Percentiles rank a stretch among this genome's conserved stretches.
These are phyloP conservation scores for Molossus alvarezi DNA, from an alignment of 2,797 vertebrate genomes.

Conservation along the genomic window DNA sequence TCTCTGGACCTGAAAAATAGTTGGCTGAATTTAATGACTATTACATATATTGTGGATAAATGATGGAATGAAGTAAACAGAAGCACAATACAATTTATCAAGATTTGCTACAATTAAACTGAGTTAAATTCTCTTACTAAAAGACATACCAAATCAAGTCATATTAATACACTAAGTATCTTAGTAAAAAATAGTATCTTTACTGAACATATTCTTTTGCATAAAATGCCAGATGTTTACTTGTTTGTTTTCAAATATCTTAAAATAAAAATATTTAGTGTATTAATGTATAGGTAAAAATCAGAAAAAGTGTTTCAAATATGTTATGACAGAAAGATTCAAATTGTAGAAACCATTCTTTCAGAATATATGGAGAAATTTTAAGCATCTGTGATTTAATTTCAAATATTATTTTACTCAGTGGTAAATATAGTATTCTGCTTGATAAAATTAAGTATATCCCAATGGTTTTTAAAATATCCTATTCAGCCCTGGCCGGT, in stretches of 20 bases:
- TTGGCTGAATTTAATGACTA: slow-evolving; percentile 64
- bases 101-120: slow-evolving; percentile 76
- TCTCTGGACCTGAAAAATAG: slow-evolving; percentile 44
- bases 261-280: slow-evolving; percentile 59
- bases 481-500: too few relatives aligned
- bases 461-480: neutral
- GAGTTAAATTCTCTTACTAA: slow-evolving; percentile 30
- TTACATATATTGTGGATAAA: neutral
- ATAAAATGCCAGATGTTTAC: slow-evolving; percentile 52
- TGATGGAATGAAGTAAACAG: slow-evolving; percentile 65
- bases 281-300: slow-evolving; percentile 26
- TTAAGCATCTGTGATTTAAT: slow-evolving; percentile 55
- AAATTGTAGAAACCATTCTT: slow-evolving; percentile 59
- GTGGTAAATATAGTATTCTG: neutral
- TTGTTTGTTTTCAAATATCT: slow-evolving; percentile 72
- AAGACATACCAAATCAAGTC: slow-evolving; percentile 43
- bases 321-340: slow-evolving; percentile 41
- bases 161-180: neutral
- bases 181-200: slow-evolving; percentile 67
- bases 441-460: slow-evolving; percentile 40
- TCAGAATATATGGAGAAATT: slow-evolving; percentile 45
- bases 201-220: neutral
- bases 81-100: neutral
- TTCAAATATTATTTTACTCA: slow-evolving; percentile 55
- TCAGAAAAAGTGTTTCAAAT: slow-evolving; percentile 55